Evolutionary conservation across 1,140 invertebrate genomes (phyloP).

Genomic region (Drosophila malerkotliana): DNA sequence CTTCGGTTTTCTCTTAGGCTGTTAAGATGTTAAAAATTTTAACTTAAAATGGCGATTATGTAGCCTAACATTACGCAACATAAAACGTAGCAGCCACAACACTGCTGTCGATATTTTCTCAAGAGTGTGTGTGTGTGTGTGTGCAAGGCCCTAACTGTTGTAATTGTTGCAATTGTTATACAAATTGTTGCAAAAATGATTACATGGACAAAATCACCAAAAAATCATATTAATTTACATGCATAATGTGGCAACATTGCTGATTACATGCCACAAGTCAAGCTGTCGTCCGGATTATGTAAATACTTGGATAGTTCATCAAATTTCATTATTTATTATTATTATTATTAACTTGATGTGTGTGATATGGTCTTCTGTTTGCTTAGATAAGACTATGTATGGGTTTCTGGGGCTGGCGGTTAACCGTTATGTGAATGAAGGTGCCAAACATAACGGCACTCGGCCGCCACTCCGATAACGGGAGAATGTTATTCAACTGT

Average conservation of each 20-base stretch:
- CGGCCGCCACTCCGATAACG: conserved; percentile 9
- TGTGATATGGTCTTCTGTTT: conserved; percentile 23
- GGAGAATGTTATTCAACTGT: conserved; percentile 26
- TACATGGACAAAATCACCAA: conserved; percentile 42
- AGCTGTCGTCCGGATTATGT: conserved; percentile 13
- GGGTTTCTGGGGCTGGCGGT: conserved; percentile 16
- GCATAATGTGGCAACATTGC: conserved; percentile 30
- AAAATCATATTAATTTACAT: conserved; percentile 37
- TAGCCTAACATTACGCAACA: conserved; percentile 80
- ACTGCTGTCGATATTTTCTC: conserved; percentile 21
- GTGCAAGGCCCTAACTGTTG: conserved; percentile 36
- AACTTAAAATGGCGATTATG: conserved; percentile 54
- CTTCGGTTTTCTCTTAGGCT: conserved; percentile 36
- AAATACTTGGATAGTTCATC: conserved; percentile 5
- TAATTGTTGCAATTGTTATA: conserved; percentile 56
- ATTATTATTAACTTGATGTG: not conserved
- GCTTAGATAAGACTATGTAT: conserved; percentile 19
- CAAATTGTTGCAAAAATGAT: conserved; percentile 65
- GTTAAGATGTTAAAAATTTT: conserved; percentile 32
- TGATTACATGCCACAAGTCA: conserved; percentile 9
- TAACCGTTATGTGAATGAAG: conserved; percentile 37
- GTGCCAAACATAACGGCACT: conserved; percentile 24
- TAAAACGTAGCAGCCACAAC: conserved; percentile 48
- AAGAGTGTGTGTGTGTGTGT: conserved; percentile 1
- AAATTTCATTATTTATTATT: not conserved